These are phyloP conservation scores for Sciurus niger DNA, from an alignment of 2,113 vertebrate genomes.

Conservation along the genomic window DNA sequence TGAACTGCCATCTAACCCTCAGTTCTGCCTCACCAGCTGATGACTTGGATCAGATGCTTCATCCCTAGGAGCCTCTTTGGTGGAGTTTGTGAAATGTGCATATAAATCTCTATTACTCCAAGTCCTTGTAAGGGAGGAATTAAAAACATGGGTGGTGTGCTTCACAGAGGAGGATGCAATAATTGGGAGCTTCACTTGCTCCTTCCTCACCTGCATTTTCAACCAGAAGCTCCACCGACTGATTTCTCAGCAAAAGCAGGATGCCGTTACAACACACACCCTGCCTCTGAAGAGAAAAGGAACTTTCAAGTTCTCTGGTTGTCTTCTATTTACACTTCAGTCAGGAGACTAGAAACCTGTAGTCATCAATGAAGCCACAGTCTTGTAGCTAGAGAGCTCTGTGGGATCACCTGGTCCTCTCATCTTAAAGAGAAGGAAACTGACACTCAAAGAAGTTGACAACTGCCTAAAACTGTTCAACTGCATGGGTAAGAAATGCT, in stretches of 20 bases:
- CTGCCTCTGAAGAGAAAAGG: background rate
- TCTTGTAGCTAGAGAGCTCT: background rate
- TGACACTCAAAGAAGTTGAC: background rate
- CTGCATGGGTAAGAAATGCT: background rate
- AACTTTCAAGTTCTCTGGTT: background rate
- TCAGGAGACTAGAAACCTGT: background rate
- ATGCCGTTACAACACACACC: background rate
- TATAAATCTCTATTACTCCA: background rate
- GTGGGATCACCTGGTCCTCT: background rate
- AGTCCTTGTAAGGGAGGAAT: background rate
- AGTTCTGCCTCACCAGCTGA: background rate
- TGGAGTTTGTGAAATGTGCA: background rate
- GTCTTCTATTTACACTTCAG: background rate
- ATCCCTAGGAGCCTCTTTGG: background rate
- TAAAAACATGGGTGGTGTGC: fast-evolving
- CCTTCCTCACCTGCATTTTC: background rate
- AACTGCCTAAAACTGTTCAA: background rate
- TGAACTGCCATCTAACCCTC: background rate
- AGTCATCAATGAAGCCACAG: background rate
- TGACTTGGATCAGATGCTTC: background rate
- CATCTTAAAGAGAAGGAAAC: background rate
- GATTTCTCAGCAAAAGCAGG: background rate
- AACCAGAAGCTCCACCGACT: background rate
- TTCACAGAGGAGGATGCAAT: background rate
- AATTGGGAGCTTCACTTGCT: background rate